Conservation (phyloP, 2,888 invertebrate genomes). For the Cephus sareptanus region DNA sequence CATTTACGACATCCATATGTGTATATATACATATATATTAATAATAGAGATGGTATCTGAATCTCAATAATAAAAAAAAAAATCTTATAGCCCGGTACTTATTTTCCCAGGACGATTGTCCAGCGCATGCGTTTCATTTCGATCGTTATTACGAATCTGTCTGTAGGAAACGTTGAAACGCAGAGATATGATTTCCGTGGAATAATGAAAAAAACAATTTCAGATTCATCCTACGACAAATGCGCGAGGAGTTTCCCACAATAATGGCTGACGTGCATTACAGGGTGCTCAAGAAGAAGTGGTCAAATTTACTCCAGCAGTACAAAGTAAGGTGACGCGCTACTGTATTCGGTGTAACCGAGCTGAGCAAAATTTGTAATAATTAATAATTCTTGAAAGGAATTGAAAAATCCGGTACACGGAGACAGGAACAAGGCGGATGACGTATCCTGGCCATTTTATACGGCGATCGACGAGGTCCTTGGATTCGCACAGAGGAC, state of each 20-base stretch:
- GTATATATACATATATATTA: not conserved
- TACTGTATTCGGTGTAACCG: not conserved
- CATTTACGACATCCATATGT: not conserved
- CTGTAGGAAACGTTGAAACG: not conserved
- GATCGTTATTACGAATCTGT: not conserved
- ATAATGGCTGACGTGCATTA: constrained; percentile 56
- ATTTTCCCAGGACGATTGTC: not conserved
- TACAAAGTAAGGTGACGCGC: constrained; percentile 44
- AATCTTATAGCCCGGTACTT: not conserved
- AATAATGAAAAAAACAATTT: constrained; percentile 11
- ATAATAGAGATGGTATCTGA: not conserved
- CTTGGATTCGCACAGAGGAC: constrained; percentile 37
- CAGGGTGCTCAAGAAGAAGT: constrained; percentile 55
- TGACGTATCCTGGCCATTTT: constrained; percentile 59
- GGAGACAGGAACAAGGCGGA: constrained; percentile 56
- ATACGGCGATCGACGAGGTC: constrained; percentile 54
- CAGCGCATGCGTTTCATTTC: not conserved
- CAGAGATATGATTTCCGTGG: not conserved
- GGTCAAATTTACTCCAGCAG: constrained; percentile 56
- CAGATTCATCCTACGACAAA: constrained; percentile 51
- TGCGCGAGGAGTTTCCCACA: constrained; percentile 53
- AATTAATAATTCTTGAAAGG: constrained; percentile 40
- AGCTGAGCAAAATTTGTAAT: not conserved
- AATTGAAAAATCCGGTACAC: constrained; percentile 55
- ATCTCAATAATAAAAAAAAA: not conserved